These are phyloP conservation scores for Litoditis marina DNA, from an alignment of 2,888 invertebrate genomes.

Conservation along the genomic window DNA sequence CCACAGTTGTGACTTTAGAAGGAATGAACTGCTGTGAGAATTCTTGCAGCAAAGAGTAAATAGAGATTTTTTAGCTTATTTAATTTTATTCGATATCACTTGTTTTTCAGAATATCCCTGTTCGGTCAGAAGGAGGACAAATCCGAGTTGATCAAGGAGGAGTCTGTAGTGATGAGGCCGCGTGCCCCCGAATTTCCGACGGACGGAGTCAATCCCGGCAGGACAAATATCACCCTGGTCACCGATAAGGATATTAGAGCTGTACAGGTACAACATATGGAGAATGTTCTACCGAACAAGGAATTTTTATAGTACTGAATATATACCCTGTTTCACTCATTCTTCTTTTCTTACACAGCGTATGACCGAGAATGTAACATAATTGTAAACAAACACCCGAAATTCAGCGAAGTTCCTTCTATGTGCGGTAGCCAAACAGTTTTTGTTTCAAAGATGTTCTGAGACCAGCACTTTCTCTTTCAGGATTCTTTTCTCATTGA, in stretches of 20 bases:
- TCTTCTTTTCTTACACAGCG: background rate
- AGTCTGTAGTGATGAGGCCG: slow-evolving; percentile 56
- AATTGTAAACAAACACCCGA: too few relatives aligned
- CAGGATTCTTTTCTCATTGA: slow-evolving; percentile 46
- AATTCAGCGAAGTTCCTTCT: too few relatives aligned
- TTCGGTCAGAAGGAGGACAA: slow-evolving; percentile 51
- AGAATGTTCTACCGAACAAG: background rate
- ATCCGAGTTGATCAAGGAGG: slow-evolving; percentile 53
- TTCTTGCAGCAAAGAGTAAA: too few relatives aligned
- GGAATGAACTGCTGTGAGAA: too few relatives aligned
- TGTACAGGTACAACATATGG: slow-evolving; percentile 39
- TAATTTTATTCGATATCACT: too few relatives aligned
- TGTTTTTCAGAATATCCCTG: slow-evolving; percentile 45
- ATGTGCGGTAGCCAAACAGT: background rate
- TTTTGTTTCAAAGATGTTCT: background rate
- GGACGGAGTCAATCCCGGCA: slow-evolving; percentile 33
- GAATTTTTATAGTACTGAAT: background rate
- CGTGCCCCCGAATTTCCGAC: slow-evolving; percentile 44
- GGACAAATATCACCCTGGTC: slow-evolving; percentile 55
- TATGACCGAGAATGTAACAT: too few relatives aligned
- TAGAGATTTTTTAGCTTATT: too few relatives aligned
- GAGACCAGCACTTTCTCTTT: too few relatives aligned
- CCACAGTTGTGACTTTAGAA: too few relatives aligned
- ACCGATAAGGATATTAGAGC: slow-evolving; percentile 50
- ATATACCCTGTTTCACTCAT: background rate